Conservation (phyloP, 2,113 vertebrate genomes). For the Aspiorhynchus laticeps region DNA sequence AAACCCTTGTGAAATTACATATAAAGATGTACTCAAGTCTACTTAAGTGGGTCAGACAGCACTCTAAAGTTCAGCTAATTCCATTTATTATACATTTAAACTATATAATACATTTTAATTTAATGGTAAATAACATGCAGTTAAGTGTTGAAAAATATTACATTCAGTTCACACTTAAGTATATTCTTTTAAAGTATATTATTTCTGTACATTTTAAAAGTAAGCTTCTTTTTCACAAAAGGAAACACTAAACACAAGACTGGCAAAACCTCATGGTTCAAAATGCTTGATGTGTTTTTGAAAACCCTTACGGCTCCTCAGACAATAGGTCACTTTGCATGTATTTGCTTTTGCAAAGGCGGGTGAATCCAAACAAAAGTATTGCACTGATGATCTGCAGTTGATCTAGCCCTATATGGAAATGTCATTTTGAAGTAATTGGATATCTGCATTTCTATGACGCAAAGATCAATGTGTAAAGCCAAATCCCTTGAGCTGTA, state of each 20-base stretch:
- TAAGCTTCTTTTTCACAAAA: neutral
- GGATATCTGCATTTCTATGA: neutral
- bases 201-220: neutral
- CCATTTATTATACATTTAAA: neutral
- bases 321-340: neutral
- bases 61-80: neutral
- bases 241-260: neutral
- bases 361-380: neutral
- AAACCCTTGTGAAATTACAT: neutral
- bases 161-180: neutral
- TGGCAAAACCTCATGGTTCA: neutral
- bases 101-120: neutral
- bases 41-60: neutral
- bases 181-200: neutral
- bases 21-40: neutral
- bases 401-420: neutral
- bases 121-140: neutral
- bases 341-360: slow-evolving; percentile 5
- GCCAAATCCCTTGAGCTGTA: neutral
- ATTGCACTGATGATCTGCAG: neutral
- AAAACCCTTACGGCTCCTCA: neutral
- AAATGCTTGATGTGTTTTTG: neutral
- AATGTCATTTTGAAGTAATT: neutral
- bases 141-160: neutral
- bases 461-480: neutral